Evolutionary conservation across 2,888 invertebrate genomes (phyloP), one percentile per base, ranked within the genome.

Genomic region (Acronicta aceris): DNA sequence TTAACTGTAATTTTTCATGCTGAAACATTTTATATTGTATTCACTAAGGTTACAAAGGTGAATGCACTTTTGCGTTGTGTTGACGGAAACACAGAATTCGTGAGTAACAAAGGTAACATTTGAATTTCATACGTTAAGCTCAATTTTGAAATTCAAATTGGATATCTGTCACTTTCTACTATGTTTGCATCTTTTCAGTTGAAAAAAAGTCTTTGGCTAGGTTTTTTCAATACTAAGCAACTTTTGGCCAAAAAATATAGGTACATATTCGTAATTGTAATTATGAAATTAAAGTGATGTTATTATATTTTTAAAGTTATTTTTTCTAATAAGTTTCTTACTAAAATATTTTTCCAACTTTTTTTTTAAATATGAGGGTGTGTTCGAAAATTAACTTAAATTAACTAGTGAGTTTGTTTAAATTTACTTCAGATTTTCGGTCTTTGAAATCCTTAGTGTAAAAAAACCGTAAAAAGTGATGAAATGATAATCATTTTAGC

Each of bases 121-220:
- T 87, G 82, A 89, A 91, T 83, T 87, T 86, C 83, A 84, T 81
- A 73, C 74, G 63, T 67, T 76, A 79, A 70, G 76, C 72, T 72
- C 40, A 10, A 57, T 80, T 86, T 82, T 78, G 68, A 82, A 82
- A 82, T 82, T 72, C 65, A 82, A 84, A 85, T 85, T 59, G 48
- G 57, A 49, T 67, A 69, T 83, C 58, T 76, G 76, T 82, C 80
- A 82, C 84, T 84, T 86, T 86, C 82, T 77, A 59, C 66, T 65
- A 67, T 72, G 69, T 74, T 79, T 72, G 48, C 61, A 71, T 65
- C 47, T 46, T 47, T 41, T 45, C 3, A 5, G 17, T 33, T 8
- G 9, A 27, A 45, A 57, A 33, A 45, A 25, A 4, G 21, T n/a
- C 21, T 21, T 21, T 21, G 52, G 12, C 45, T 48, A 12, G 36